These are phyloP conservation scores for Actenoides lindsayi DNA, from an alignment of 2,113 vertebrate species.

Conservation along the genomic window DNA sequence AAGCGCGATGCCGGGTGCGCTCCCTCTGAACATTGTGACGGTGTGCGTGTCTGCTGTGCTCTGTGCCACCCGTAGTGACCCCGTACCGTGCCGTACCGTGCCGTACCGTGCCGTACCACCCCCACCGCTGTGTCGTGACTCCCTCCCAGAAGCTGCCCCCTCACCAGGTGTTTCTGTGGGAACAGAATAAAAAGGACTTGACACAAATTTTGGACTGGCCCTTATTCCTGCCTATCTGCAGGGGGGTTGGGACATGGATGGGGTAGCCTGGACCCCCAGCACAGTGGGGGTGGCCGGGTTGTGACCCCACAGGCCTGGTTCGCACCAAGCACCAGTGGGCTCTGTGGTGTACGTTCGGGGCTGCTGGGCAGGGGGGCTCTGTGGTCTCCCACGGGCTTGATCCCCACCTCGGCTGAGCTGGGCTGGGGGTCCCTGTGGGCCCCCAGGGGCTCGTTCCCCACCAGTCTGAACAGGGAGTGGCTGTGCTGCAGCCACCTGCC, in stretches of 20 bases:
- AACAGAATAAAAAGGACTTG: constrained; percentile 93
- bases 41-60: constrained; percentile 95
- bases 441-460: too few relatives aligned
- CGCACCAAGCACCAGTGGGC: not conserved
- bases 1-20: constrained; percentile 89
- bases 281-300: fast-evolving
- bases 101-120: constrained; percentile 45
- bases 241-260: too few relatives aligned
- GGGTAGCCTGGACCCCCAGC: too few relatives aligned
- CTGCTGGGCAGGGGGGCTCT: not conserved
- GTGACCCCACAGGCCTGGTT: not conserved
- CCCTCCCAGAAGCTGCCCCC: constrained; percentile 87
- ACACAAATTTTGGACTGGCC: constrained; percentile 70
- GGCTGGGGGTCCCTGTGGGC: too few relatives aligned
- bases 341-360: not conserved
- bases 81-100: constrained; percentile 63
- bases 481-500: not conserved
- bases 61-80: constrained; percentile 95
- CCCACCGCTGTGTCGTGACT: constrained; percentile 94
- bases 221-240: constrained; percentile 12
- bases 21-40: constrained; percentile 94
- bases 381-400: too few relatives aligned
- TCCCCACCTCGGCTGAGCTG: not conserved
- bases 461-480: fast-evolving
- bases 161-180: constrained; percentile 93